Conservation (phyloP, 1,140 invertebrate genomes). For the Lordiphosa mommai region DNA sequence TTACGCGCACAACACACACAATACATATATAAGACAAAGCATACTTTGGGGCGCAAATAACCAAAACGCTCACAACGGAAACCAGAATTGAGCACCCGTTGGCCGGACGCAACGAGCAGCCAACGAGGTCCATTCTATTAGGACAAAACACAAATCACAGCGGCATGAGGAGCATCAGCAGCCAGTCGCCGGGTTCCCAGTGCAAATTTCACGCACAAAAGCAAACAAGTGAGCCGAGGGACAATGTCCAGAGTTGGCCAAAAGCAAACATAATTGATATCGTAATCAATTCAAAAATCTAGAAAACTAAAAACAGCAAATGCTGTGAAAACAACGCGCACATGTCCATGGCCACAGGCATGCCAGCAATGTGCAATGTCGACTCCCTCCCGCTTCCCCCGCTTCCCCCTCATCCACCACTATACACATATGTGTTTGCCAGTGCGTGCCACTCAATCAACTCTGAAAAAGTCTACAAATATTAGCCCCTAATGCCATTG, state of each 20-base stretch:
- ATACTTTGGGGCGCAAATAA: slow-evolving; percentile 73
- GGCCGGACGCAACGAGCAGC: slow-evolving; percentile 9
- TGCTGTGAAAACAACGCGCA: slow-evolving; percentile 65
- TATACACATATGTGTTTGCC: slow-evolving; percentile 52
- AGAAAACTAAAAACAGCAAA: slow-evolving; percentile 70
- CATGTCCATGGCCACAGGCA: slow-evolving; percentile 56
- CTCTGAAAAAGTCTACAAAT: slow-evolving; percentile 78
- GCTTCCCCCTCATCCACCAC: slow-evolving; percentile 19
- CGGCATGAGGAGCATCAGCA: background rate
- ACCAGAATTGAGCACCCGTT: slow-evolving; percentile 50
- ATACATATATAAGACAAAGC: slow-evolving; percentile 57
- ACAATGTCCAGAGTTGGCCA: slow-evolving; percentile 32
- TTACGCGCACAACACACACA: slow-evolving; percentile 48
- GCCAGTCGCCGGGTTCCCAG: slow-evolving; percentile 1
- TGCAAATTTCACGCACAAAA: slow-evolving; percentile 65
- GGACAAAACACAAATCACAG: slow-evolving; percentile 55
- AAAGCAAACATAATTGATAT: slow-evolving; percentile 78
- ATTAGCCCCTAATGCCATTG: slow-evolving; percentile 79
- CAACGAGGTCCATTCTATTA: slow-evolving; percentile 54
- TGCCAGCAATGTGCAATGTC: slow-evolving; percentile 25
- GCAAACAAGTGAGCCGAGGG: slow-evolving; percentile 51
- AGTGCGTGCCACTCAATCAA: slow-evolving; percentile 77
- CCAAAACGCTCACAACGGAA: slow-evolving; percentile 47
- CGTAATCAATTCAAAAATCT: slow-evolving; percentile 78
- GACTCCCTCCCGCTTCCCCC: slow-evolving; percentile 5